Base-by-base conservation (phyloP, 2,797 vertebrate species). In the Notoglanidium macrostoma region DNA sequence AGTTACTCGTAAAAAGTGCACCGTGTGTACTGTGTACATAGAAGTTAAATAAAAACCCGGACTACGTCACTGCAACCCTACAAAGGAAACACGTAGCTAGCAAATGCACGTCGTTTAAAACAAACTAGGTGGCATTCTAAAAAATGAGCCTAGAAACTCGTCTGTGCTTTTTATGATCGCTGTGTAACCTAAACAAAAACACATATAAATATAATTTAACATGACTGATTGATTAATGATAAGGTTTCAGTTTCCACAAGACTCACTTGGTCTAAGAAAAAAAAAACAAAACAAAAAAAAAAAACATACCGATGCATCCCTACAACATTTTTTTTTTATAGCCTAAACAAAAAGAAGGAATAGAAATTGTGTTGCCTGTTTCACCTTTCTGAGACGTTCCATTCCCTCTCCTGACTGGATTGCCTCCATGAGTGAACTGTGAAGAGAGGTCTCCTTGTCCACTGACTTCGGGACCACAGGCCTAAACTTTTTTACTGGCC, bases 351-450 rank as follows among this genome's bases (percentile, higher is more conserved):
- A 2, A 7, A 51, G 26, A 51, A 14, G 21, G 32, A 80, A 59
- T 59, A 21, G 23, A 61, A 59, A 61, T 2, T 3, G 77, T 26
- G 35, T 63, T 35, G 35, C 9, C 82, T 21, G 21, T 21, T n/a
- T 70, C 63, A 99, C 98, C 97, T 97, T 99, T 89, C 94, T 96
- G 46, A 99, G 97, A 21, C 92, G 93, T 40, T 97, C 96, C 88
- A 94, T 97, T 90, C 96, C 96, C 32, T 96, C 96, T 0, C 92
- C 95, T 1, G 95, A 95, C 90, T 98, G 98, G 92, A 99, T 99
- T 54, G 97, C 97, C 89, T 97, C 97, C 98, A 99, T 99, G 70
- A 99, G 95, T 80, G 94, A 95, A 85, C 95, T 96, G 93, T 99
- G 98, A 77, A 99, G 91, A 2, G 96, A 97, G 0, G 93, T 95